phyloP scores from a whole-genome alignment of 2,113 vertebrate genomes.

The Chaenogobius annularis region DNA sequence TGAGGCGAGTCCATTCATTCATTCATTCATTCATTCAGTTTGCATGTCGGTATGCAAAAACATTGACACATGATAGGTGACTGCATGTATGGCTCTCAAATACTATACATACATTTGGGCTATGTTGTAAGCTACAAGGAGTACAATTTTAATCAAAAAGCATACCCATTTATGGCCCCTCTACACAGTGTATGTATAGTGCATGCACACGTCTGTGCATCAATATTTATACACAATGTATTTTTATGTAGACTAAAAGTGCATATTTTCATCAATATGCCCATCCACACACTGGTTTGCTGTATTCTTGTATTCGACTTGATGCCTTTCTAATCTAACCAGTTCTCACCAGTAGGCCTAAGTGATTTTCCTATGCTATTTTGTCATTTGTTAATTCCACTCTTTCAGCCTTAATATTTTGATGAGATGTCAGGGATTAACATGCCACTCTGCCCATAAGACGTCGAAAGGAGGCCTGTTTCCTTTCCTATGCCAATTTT shows the following conservation, averaged over 20 bases:
- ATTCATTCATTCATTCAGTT: no score
- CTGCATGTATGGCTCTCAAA: neutral
- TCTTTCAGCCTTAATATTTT: conserved; percentile 22
- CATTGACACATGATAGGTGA: neutral
- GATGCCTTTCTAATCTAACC: neutral
- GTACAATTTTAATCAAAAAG: neutral
- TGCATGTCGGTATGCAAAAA: no score
- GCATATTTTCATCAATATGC: neutral
- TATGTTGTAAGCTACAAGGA: neutral
- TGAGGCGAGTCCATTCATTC: neutral
- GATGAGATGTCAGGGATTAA: conserved; percentile 61
- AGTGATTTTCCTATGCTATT: neutral
- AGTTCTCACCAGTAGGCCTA: neutral
- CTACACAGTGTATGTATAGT: no score
- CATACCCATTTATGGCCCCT: neutral
- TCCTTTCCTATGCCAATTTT: conserved; percentile 54
- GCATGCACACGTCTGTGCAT: no score
- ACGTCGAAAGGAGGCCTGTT: conserved; percentile 51
- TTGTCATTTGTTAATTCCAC: conserved; percentile 2
- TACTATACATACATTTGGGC: neutral
- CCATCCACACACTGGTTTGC: neutral
- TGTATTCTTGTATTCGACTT: neutral
- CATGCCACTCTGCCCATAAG: conserved; percentile 51
- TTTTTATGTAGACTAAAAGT: neutral
- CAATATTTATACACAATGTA: no score